Conservation (phyloP, 2,797 vertebrate species). For the Selene dorsalis region DNA sequence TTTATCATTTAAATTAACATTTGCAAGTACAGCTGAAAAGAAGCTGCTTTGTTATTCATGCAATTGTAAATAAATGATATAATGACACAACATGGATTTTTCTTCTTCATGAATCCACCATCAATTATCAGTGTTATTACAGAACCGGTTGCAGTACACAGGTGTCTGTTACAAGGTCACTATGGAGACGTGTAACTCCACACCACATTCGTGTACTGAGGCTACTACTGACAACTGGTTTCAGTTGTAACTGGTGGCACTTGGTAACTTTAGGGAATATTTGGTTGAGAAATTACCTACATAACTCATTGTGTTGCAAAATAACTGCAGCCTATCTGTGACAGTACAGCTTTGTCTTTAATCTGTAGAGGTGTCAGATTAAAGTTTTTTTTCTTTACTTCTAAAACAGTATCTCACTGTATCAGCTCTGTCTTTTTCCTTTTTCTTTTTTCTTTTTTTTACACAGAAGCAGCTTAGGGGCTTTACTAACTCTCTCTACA, state of each 20-base stretch:
- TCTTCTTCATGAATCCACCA: not conserved
- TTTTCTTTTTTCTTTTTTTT: slow-evolving; percentile 10
- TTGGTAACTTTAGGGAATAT: not conserved
- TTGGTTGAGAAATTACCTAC: not conserved
- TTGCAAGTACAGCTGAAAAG: not conserved
- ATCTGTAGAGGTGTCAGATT: not conserved
- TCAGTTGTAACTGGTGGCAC: no score
- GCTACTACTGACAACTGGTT: not conserved
- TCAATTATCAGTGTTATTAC: not conserved
- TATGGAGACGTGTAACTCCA: not conserved
- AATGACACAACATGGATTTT: not conserved
- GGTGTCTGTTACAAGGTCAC: not conserved
- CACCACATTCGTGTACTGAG: not conserved
- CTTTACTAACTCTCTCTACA: slow-evolving; percentile 69
- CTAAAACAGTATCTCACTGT: not conserved
- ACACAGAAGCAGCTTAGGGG: slow-evolving; percentile 85
- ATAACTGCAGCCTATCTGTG: not conserved
- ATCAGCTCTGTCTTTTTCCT: not conserved
- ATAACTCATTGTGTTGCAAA: not conserved
- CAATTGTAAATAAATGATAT: no score
- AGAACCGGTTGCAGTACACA: not conserved
- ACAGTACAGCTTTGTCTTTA: not conserved
- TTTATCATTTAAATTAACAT: not conserved
- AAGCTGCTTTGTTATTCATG: no score
- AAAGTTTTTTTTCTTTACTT: not conserved